Evolutionary conservation across 2,888 invertebrate genomes (phyloP).

Genomic region (Agrotis ipsilon): DNA sequence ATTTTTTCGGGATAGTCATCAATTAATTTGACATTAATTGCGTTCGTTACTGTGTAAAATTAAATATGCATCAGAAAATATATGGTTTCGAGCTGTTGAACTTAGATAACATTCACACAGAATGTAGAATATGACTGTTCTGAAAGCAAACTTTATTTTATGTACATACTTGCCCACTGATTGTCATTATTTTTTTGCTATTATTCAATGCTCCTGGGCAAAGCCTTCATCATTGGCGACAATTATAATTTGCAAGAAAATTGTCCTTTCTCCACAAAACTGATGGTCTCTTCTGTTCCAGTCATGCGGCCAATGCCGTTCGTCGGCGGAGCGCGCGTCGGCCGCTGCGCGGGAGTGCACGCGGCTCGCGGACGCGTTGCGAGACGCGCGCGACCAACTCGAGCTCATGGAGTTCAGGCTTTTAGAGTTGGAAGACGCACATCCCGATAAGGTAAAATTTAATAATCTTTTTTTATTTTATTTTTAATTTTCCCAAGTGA

Average conservation of each 20-base stretch:
- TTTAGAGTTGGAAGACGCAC: conserved; percentile 94
- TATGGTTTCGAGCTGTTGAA: not conserved
- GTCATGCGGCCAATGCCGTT: conserved; percentile 88
- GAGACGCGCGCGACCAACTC: conserved; percentile 95
- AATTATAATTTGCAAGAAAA: not conserved
- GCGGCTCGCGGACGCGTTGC: conserved; percentile 92
- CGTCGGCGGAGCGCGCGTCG: conserved; percentile 85
- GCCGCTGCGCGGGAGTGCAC: conserved; percentile 89
- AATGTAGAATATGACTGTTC: too few relatives aligned
- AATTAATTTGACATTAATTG: conserved; percentile 1
- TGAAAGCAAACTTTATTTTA: too few relatives aligned
- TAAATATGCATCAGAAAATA: not conserved
- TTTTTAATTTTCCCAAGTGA: not conserved
- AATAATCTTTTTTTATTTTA: not conserved
- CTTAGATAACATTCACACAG: too few relatives aligned
- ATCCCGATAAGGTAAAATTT: conserved; percentile 86
- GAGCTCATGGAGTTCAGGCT: conserved; percentile 95
- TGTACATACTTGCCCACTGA: too few relatives aligned
- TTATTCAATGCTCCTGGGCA: too few relatives aligned
- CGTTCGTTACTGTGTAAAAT: too few relatives aligned
- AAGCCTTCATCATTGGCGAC: too few relatives aligned
- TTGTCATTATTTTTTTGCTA: too few relatives aligned
- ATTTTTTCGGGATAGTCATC: not conserved
- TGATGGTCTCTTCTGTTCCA: conserved; percentile 72
- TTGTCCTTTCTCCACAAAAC: conserved; percentile 39